Base-by-base conservation (phyloP, 2,797 vertebrate species). In the Hozukius guyotensis region DNA sequence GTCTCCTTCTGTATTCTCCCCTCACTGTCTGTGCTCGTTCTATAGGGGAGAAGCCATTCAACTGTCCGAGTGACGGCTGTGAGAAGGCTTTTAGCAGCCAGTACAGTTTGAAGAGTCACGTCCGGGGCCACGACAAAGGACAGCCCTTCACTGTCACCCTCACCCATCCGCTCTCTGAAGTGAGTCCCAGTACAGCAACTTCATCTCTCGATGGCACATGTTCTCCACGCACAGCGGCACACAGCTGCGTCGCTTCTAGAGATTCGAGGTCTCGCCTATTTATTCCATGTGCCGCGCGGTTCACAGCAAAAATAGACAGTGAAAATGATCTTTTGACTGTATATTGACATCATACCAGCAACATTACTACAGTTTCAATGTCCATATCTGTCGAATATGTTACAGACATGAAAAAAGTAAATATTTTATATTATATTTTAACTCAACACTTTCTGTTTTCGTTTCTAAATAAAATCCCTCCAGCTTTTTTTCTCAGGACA, bases 21-120 rank as follows among this genome's bases (percentile, higher is more conserved):
- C n/a, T 27, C 1, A 49, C 0, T 65, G 25, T 42, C 16, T 63
- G 8, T 72, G 1, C 14, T 82, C 10, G 5, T 75, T 81, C 29
- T 77, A 10, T 81, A 99, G 99, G 98, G 88, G 98, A 99, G 92
- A 98, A 98, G 92, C 98, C 98, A 64, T 99, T 99, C 94, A 97
- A 98, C 94, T 99, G 98, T 90, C 97, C 98, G 76, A 99, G 97
- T 77, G 95, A 98, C 1, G 98, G 98, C 87, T 99, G 98, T 91
- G 98, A 97, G 95, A 99, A 99, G 96, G 97, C 97, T 3, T 99
- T 99, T 49, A 99, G 98, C 94, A 99, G 98, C 77, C 98, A 98
- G 27, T 98, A 99, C 90, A 99, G 98, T 89, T 96, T 99, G 80
- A 99, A 98, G 95, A 99, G 98, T 92, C 98, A 99, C 94, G 97